phyloP scores from a whole-genome alignment of 2,113 vertebrate genomes.

The Phasianus colchicus region DNA sequence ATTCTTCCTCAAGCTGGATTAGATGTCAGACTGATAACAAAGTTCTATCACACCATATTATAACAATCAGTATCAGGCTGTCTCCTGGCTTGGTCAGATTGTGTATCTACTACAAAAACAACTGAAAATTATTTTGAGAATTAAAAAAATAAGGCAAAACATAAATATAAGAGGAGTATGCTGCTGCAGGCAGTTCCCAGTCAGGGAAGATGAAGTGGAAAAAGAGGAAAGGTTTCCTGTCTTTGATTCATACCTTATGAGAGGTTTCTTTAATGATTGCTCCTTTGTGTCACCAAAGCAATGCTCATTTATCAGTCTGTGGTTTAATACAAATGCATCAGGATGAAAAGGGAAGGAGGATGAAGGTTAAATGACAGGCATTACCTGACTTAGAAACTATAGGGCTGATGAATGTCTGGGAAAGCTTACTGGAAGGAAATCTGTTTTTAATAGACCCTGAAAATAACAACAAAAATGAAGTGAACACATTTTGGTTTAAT shows the following conservation, averaged over 20 bases:
- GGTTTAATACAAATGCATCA: constrained; percentile 67
- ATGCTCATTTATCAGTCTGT: constrained; percentile 62
- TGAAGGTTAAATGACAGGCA: constrained; percentile 71
- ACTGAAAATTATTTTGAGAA: constrained; percentile 22
- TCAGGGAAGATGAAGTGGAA: not conserved
- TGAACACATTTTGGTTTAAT: constrained; percentile 40
- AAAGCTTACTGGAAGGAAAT: constrained; percentile 47
- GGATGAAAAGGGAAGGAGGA: constrained; percentile 68
- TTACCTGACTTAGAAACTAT: constrained; percentile 13
- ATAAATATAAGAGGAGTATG: constrained; percentile 31
- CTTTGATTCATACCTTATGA: constrained; percentile 64
- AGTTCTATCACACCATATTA: not conserved
- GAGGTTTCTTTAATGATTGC: constrained; percentile 62
- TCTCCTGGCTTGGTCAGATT: not conserved
- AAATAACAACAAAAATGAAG: constrained; percentile 20
- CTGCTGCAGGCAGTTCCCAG: constrained; percentile 17
- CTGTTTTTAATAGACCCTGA: not conserved
- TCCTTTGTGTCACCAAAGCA: constrained; percentile 58
- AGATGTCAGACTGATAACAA: constrained; percentile 46
- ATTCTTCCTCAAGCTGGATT: constrained; percentile 36
- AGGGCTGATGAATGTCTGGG: constrained; percentile 25
- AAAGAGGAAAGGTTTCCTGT: constrained; percentile 14
- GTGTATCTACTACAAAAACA: constrained; percentile 44
- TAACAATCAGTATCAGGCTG: constrained; percentile 1
- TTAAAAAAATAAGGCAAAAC: constrained; percentile 16